phyloP scores from a whole-genome alignment of 2,113 vertebrate genomes.

The Aplodontia rufa region DNA sequence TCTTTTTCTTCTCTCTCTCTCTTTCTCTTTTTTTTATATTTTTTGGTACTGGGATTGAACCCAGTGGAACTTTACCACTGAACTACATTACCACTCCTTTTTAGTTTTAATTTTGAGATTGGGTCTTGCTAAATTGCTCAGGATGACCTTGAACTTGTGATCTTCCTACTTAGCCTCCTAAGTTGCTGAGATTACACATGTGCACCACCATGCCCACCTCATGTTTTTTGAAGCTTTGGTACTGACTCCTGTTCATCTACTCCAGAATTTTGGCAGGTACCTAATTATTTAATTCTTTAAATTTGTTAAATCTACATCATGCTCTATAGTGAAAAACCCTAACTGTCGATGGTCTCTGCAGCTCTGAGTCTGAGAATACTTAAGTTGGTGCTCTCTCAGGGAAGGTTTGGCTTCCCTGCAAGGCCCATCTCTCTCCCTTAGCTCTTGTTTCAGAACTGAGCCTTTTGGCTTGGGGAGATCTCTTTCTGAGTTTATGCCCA shows the following conservation, averaged over 20 bases:
- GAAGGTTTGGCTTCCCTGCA: not conserved
- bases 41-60: too few relatives aligned
- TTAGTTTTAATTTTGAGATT: too few relatives aligned
- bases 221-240: conserved; percentile 4
- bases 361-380: not conserved
- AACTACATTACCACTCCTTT: too few relatives aligned
- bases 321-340: not conserved
- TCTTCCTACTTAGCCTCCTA: too few relatives aligned
- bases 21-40: too few relatives aligned
- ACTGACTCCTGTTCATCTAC: not conserved
- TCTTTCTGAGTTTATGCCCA: conserved; percentile 1
- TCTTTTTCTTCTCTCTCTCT: too few relatives aligned
- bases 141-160: too few relatives aligned
- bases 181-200: too few relatives aligned
- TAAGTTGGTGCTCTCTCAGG: not conserved
- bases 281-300: conserved; percentile 11
- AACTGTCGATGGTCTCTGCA: not conserved
- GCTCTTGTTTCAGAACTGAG: not conserved
- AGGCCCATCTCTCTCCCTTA: not conserved
- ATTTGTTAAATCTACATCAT: not conserved
- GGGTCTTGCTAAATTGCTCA: too few relatives aligned
- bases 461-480: not conserved
- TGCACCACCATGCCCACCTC: too few relatives aligned
- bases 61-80: too few relatives aligned
- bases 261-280: not conserved